Conservation (phyloP, 2,113 vertebrate species). For the Poeciliopsis turrubarensis region DNA sequence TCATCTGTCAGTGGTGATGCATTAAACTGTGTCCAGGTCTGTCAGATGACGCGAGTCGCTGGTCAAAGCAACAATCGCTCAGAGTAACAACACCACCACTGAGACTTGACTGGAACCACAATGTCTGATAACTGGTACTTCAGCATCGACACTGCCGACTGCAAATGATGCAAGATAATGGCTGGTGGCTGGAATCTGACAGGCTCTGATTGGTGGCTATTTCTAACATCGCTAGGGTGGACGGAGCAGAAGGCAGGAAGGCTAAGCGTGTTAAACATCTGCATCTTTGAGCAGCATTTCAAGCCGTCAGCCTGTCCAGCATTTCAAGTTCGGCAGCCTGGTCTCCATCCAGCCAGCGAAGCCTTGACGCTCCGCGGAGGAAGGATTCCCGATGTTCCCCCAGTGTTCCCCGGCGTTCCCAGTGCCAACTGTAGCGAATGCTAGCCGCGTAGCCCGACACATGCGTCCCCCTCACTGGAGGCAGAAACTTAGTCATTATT, state of each 20-base stretch:
- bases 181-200: background rate
- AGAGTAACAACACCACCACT: conserved; percentile 10
- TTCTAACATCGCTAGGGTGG: too few relatives aligned
- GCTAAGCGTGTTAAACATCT: too few relatives aligned
- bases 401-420: background rate
- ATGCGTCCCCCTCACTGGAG: conserved; percentile 18
- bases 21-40: conserved; percentile 55
- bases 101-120: conserved; percentile 3
- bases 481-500: too few relatives aligned
- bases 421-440: conserved; percentile 30
- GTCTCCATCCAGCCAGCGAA: conserved; percentile 91
- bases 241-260: too few relatives aligned
- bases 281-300: too few relatives aligned
- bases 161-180: background rate
- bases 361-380: conserved; percentile 75
- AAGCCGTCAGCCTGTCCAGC: conserved; percentile 79
- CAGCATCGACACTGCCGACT: background rate
- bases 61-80: conserved; percentile 42
- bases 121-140: background rate
- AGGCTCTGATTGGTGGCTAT: background rate
- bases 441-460: conserved; percentile 26
- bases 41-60: conserved; percentile 43
- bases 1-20: conserved; percentile 59
- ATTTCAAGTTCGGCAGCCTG: conserved; percentile 98
- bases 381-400: conserved; percentile 25